phyloP scores from a whole-genome alignment of 2,888 invertebrate species.

The Acleris literana region DNA sequence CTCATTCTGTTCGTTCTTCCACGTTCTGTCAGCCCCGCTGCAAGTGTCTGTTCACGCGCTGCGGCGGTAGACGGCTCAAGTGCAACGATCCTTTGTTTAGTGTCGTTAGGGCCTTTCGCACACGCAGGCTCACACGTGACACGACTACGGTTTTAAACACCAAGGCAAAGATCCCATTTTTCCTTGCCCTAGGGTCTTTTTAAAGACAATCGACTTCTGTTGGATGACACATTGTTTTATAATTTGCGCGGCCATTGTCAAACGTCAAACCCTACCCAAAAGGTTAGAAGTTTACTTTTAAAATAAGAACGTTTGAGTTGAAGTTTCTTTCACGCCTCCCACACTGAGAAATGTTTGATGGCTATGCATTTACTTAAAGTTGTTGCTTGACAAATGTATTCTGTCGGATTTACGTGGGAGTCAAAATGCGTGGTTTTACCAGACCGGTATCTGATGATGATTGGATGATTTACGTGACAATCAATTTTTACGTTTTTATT shows the following conservation, averaged over 20 bases:
- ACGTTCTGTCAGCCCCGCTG: constrained; percentile 22
- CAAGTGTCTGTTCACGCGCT: constrained; percentile 30
- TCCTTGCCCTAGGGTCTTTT: constrained; percentile 3
- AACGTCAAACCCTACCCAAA: too few relatives aligned
- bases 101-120: constrained; percentile 41
- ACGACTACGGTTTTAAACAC: constrained; percentile 18
- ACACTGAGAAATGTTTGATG: constrained; percentile 16
- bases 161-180: constrained; percentile 23
- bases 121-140: constrained; percentile 24
- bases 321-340: constrained; percentile 5
- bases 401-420: constrained; percentile 19
- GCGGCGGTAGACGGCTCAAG: constrained; percentile 41
- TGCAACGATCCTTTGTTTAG: constrained; percentile 48
- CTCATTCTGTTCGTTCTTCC: constrained; percentile 20
- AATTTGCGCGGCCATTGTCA: background rate
- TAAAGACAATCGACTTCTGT: background rate
- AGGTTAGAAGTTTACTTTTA: too few relatives aligned
- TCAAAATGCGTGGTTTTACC: constrained; percentile 19
- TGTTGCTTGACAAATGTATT: constrained; percentile 25
- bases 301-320: too few relatives aligned
- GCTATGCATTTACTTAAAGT: constrained; percentile 13
- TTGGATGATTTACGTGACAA: background rate
- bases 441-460: constrained; percentile 17
- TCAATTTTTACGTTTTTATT: too few relatives aligned
- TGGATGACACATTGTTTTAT: constrained; percentile 1